A percentile compares a stretch with the other conserved stretches of the same genome.
Evolutionary conservation across 1,140 invertebrate species (phyloP).

Genomic region (Stegodyphus mimosarum): DNA sequence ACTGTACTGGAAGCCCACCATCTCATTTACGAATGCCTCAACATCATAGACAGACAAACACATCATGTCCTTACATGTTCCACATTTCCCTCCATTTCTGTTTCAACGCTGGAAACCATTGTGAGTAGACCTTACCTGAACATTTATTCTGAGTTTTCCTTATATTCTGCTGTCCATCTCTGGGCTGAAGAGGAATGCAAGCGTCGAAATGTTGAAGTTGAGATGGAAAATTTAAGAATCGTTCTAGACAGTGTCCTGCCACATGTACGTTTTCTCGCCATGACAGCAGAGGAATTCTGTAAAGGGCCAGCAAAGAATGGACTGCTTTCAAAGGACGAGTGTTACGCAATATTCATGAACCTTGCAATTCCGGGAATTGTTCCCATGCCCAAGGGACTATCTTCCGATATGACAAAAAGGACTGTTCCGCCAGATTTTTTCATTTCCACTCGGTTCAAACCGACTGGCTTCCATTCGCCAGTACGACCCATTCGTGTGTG

Average conservation of each 20-base stretch:
- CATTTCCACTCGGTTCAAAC: constrained; percentile 62
- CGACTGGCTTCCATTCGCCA: constrained; percentile 62
- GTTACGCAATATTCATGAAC: constrained; percentile 65
- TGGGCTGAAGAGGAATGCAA: constrained; percentile 65
- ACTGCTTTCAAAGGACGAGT: constrained; percentile 64
- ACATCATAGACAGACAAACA: constrained; percentile 65
- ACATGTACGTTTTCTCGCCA: constrained; percentile 63
- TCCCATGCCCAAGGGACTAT: constrained; percentile 63
- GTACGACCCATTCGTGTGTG: constrained; percentile 61
- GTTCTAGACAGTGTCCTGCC: constrained; percentile 49
- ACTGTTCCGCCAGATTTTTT: constrained; percentile 64
- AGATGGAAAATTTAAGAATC: constrained; percentile 54
- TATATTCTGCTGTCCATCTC: constrained; percentile 63
- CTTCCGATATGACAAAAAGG: constrained; percentile 62
- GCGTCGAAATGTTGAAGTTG: constrained; percentile 55
- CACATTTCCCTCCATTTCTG: constrained; percentile 60
- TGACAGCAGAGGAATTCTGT: constrained; percentile 64
- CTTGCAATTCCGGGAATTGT: constrained; percentile 64
- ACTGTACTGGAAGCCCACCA: constrained; percentile 64
- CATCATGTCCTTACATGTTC: constrained; percentile 64
- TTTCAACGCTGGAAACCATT: constrained; percentile 64
- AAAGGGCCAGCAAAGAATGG: constrained; percentile 63
- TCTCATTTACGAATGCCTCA: constrained; percentile 65
- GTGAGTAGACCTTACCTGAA: constrained; percentile 64
- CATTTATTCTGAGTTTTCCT: constrained; percentile 64